A percentile compares a stretch with the other conserved stretches of the same genome.
Evolutionary conservation across 2,113 vertebrate species (phyloP).

Genomic region (Cygnus atratus): DNA sequence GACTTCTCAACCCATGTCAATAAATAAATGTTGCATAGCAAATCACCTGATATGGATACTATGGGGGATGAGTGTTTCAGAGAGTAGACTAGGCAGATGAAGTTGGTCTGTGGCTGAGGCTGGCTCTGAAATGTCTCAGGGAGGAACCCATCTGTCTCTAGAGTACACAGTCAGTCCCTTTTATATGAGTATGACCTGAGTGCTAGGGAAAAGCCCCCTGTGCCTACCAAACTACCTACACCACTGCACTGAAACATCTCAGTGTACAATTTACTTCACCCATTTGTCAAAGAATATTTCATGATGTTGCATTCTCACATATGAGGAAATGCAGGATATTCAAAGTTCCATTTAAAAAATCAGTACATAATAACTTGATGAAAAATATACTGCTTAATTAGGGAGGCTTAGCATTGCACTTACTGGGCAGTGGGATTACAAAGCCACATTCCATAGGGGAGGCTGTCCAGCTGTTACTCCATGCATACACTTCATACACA

Average conservation of each 20-base stretch:
- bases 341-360: not conserved
- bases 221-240: not conserved
- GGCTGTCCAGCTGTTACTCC: not conserved
- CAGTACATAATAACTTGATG: not conserved
- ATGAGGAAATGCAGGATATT: not conserved
- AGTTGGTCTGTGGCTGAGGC: not conserved
- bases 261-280: not conserved
- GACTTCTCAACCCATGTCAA: not conserved
- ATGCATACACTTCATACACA: not conserved
- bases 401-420: not conserved
- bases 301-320: not conserved
- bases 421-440: not conserved
- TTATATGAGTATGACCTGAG: fast-evolving
- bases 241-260: not conserved
- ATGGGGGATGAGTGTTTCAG: fast-evolving
- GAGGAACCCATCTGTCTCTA: not conserved
- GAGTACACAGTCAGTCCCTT: not conserved
- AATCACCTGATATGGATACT: not conserved
- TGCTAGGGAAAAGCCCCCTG: not conserved
- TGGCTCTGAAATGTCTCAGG: not conserved
- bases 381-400: not conserved
- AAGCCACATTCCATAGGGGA: fast-evolving
- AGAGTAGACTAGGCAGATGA: not conserved
- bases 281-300: not conserved
- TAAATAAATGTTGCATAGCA: not conserved